Evolutionary conservation across 2,888 invertebrate genomes (phyloP).

Genomic region (Magallana nippona): DNA sequence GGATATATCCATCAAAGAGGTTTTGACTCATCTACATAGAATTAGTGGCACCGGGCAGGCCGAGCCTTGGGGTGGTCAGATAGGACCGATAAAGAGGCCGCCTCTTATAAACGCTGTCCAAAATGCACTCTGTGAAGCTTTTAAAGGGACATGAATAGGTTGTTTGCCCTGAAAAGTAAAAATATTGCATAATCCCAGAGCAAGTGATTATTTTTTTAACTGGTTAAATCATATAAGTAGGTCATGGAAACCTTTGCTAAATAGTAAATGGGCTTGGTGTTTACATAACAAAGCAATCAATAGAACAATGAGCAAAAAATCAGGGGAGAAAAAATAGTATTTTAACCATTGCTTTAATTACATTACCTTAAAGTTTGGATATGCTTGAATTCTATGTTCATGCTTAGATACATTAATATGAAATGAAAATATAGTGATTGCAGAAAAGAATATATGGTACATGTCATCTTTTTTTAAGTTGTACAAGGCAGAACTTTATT

Average conservation of each 20-base stretch:
- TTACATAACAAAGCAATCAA: constrained; percentile 14
- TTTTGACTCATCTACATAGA: constrained; percentile 24
- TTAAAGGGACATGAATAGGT: constrained; percentile 9
- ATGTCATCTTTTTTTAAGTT: too few relatives aligned
- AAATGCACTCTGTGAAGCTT: background rate
- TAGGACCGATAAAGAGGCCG: constrained; percentile 4
- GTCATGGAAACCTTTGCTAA: constrained; percentile 9
- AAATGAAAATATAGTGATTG: too few relatives aligned
- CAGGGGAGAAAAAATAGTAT: background rate
- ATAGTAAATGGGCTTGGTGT: background rate
- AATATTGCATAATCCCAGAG: constrained; percentile 5
- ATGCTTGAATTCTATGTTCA: too few relatives aligned
- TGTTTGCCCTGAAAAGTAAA: constrained; percentile 29
- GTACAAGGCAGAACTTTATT: too few relatives aligned
- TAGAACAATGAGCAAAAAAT: background rate
- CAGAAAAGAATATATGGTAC: too few relatives aligned
- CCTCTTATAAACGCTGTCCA: constrained; percentile 6
- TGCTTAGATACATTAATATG: too few relatives aligned
- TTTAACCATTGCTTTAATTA: background rate
- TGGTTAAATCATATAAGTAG: constrained; percentile 12
- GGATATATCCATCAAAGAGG: constrained; percentile 23
- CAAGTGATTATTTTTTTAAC: constrained; percentile 24
- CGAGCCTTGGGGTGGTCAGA: constrained; percentile 28
- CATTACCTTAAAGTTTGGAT: background rate
- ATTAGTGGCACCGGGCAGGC: background rate